Base-by-base conservation (phyloP, 2,113 vertebrate species). In the Burhinus oedicnemus region DNA sequence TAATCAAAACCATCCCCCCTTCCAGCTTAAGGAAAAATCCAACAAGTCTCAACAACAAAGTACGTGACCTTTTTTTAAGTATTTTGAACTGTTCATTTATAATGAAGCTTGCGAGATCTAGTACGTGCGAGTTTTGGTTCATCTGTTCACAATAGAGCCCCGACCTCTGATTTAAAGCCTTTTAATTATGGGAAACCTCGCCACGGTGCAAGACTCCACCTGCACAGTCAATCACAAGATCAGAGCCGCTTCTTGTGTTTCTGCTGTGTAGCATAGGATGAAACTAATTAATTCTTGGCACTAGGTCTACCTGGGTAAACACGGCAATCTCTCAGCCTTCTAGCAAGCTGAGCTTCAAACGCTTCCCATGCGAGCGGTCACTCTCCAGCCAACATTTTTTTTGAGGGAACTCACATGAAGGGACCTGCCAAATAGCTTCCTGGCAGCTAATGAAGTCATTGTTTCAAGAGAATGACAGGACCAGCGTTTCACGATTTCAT, bases 391-490 rank as follows among this genome's bases (percentile, higher is more conserved):
- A 90, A 2, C 45, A 5, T 40, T 87, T 77, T 90, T 91, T 78
- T 72, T 52, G 64, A 96, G 79, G 75, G 75, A 95, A 83, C 55
- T 51, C 81, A 55, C 17, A 54, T 0, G 6, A 89, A 18, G 32
- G 54, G 22, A 84, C 54, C 29, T 80, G 91, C 96, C 96, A 95
- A 89, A 90, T 6, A 74, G 47, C 58, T 86, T 94, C 84, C 38
- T 94, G 91, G 84, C 84, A 87, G 55, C 68, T 52, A 26, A 64
- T 5, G 8, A 80, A 89, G 64, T 65, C 8, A 94, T 95, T 96
- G 95, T 94, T 96, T 85, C 72, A 26, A 77, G 60, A 95, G 80
- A 95, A 93, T 64, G 78, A 88, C 78, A 94, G 93, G 65, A 62
- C 11, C 61, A 83, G 74, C 60, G 15, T 88, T 79, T 32, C 51